These are phyloP conservation scores for Nemopilema nomurai DNA, from an alignment of 30 jellyfish, hydroid and myxozoan genomes.

Conservation along the genomic window DNA sequence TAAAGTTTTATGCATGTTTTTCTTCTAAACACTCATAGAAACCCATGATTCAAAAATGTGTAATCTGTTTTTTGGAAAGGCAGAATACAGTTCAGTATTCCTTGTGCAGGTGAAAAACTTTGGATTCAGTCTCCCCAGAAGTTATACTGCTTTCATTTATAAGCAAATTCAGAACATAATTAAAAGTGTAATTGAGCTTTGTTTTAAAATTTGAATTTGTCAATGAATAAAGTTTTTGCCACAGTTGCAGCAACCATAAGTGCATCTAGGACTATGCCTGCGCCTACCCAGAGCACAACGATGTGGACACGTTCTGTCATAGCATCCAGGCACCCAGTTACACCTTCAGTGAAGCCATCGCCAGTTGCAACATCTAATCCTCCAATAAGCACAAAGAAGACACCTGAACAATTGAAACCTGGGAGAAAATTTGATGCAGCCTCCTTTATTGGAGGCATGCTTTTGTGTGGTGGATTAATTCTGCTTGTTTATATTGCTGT, in stretches of 20 bases:
- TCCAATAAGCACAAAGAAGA: constrained; percentile 24
- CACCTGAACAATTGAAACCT: constrained; percentile 17
- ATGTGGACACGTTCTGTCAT: not conserved
- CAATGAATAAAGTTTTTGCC: not conserved
- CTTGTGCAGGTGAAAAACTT: no score
- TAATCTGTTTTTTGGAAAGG: no score
- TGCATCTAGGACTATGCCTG: not conserved
- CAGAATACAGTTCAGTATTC: no score
- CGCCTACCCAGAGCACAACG: constrained; percentile 7
- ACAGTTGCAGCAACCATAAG: not conserved
- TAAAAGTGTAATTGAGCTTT: no score
- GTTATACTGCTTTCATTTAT: no score
- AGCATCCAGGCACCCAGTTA: constrained; percentile 1
- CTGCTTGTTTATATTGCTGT: constrained; percentile 60
- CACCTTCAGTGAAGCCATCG: constrained; percentile 21
- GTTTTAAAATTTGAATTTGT: no score
- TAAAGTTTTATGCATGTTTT: no score
- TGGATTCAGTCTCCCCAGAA: no score
- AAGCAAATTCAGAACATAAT: no score
- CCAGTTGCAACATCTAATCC: constrained; percentile 47
- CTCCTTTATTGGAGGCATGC: constrained; percentile 88
- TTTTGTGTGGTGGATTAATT: constrained; percentile 72
- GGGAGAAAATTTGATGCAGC: constrained; percentile 83
- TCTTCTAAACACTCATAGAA: no score
- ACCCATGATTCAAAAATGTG: no score